These are phyloP conservation scores for Stenichneumon culpator DNA, from an alignment of 2,888 invertebrate genomes.

Conservation along the genomic window DNA sequence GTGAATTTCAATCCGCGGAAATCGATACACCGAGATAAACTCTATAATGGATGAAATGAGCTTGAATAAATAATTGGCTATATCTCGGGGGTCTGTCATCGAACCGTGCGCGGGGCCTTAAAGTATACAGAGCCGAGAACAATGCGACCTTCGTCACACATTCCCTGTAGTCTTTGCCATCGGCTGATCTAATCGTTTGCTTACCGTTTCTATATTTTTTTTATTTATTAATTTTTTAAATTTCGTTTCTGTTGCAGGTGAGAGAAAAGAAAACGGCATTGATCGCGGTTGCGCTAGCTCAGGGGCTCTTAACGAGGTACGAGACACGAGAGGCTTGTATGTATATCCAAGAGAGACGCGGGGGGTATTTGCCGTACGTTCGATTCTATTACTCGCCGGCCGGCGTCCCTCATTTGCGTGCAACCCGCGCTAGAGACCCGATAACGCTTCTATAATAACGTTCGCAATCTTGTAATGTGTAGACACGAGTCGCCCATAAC, in stretches of 20 bases:
- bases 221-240: background rate
- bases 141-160: constrained; percentile 58
- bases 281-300: constrained; percentile 32
- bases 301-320: constrained; percentile 54
- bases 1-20: constrained; percentile 68
- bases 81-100: constrained; percentile 47
- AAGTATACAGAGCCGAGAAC: background rate
- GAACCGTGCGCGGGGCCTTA: background rate
- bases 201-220: background rate
- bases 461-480: constrained; percentile 50
- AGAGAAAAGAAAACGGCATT: constrained; percentile 61
- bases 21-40: constrained; percentile 54
- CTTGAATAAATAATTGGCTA: constrained; percentile 63
- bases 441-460: constrained; percentile 35
- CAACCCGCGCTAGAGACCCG: constrained; percentile 44
- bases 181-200: constrained; percentile 57
- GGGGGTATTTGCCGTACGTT: constrained; percentile 40
- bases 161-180: constrained; percentile 20
- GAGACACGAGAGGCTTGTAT: constrained; percentile 21
- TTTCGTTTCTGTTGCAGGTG: constrained; percentile 51
- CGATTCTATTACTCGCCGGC: constrained; percentile 47
- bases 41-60: constrained; percentile 53
- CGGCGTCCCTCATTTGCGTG: constrained; percentile 61
- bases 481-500: constrained; percentile 38
- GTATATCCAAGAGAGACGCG: constrained; percentile 4